Evolutionary conservation across 2,797 vertebrate genomes (phyloP).

Genomic region (Esox masquinongy): DNA sequence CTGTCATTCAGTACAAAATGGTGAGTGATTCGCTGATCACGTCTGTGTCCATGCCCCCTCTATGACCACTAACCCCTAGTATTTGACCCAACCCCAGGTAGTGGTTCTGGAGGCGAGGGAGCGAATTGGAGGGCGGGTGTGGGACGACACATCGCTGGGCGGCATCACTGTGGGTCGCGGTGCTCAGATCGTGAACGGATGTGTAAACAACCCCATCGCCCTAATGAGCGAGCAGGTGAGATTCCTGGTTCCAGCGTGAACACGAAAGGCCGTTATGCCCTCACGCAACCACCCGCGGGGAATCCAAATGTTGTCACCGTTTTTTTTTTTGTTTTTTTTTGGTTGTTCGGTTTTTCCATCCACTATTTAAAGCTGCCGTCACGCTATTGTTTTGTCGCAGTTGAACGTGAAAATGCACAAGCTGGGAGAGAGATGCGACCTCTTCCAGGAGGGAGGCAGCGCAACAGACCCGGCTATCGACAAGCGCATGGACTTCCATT

Average conservation of each 20-base stretch:
- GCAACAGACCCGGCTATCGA: constrained; percentile 91
- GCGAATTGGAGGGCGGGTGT: constrained; percentile 92
- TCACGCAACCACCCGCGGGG: neutral
- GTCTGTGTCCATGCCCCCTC: neutral
- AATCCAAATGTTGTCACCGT: neutral
- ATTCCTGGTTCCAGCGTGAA: neutral
- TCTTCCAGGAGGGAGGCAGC: constrained; percentile 94
- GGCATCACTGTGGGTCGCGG: constrained; percentile 84
- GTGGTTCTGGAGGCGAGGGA: constrained; percentile 92
- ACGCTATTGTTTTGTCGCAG: constrained; percentile 69
- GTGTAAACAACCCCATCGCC: constrained; percentile 93
- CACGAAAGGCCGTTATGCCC: neutral
- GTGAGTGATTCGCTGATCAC: neutral
- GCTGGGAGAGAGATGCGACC: constrained; percentile 92
- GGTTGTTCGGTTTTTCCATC: neutral
- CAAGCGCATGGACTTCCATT: constrained; percentile 99
- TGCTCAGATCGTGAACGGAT: constrained; percentile 96
- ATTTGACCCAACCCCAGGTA: constrained; percentile 72
- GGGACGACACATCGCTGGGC: constrained; percentile 89
- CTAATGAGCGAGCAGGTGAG: constrained; percentile 97
- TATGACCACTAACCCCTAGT: neutral
- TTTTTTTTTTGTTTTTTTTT: too few species aligned
- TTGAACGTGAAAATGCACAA: constrained; percentile 93
- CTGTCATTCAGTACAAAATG: neutral
- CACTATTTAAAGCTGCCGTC: too few species aligned